Percentiles rank a stretch among this genome's conserved stretches.
These are phyloP conservation scores for Notoglanidium macrostoma DNA, from an alignment of 2,797 vertebrate species.

Conservation along the genomic window DNA sequence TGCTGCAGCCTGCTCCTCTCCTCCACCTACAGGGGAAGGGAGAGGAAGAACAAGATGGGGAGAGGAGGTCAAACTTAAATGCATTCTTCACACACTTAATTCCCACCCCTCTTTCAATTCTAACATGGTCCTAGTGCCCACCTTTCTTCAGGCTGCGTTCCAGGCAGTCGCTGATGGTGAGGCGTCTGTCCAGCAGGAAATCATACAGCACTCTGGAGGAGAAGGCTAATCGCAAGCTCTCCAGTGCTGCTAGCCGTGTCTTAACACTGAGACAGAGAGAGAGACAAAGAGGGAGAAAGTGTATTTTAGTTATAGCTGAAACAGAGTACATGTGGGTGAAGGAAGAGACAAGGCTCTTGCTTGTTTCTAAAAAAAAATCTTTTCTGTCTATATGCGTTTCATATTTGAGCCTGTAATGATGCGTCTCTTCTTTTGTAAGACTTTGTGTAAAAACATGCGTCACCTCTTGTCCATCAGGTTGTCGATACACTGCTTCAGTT, in stretches of 20 bases:
- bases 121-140: conserved; percentile 38
- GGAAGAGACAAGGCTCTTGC: not conserved
- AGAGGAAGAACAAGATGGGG: not conserved
- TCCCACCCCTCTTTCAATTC: not conserved
- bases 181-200: conserved; percentile 84
- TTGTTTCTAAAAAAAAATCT: too few relatives aligned
- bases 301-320: not conserved
- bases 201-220: conserved; percentile 81
- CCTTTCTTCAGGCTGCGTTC: conserved; percentile 86
- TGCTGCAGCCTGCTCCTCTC: conserved; percentile 88
- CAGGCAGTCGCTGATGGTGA: conserved; percentile 85
- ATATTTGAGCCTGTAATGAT: not conserved
- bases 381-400: not conserved
- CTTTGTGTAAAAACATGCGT: not conserved
- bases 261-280: conserved; percentile 75
- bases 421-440: not conserved
- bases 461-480: conserved; percentile 90
- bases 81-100: not conserved
- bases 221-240: conserved; percentile 83
- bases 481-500: conserved; percentile 90
- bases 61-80: not conserved
- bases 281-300: not conserved
- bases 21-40: conserved; percentile 57
- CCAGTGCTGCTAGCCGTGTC: conserved; percentile 82
- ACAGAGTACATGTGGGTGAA: not conserved